Evolutionary conservation across 2,113 vertebrate species (phyloP), one percentile per base, ranked within the genome.

Genomic region (Sterna hirundo): DNA sequence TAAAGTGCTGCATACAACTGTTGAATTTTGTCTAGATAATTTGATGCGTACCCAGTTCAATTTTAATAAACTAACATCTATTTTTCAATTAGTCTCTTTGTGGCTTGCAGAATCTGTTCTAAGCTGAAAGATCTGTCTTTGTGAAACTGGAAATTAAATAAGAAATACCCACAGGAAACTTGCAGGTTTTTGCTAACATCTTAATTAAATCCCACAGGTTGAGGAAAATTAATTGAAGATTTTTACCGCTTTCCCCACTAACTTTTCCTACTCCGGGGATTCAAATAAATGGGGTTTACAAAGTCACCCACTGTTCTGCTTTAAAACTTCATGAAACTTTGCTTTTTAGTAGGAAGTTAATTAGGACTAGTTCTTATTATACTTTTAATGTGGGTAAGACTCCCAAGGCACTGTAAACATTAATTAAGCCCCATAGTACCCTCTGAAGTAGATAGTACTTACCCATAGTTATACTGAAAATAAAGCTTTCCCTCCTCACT

Each of bases 201-300:
- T 87, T 97, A 95, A 97, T 95, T 94, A 93, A 97, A 94, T 96
- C 91, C 96, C 93, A 80, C 46, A 94, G 62, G 94, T 94, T 89
- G 75, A 83, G 57, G 70, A 91, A 97, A 97, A 97, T 94, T 95
- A 94, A 95, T 94, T 95, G 94, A 91, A 97, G 62, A 94, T 34
- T 96, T 96, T 95, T 91, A 77, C 83, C 81, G 80, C 70, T 93
- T 97, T 94, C 64, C 46, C 51, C 46, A 80, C 93, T 89, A 97
- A 97, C 66, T 94, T 96, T 76, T 94, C 61, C 62, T 82, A 55
- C 97, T 95, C 82, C 49, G 74, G 93, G 84, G 96, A 80, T 83
- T 95, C 78, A 94, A n/a, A 95, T 95, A 95, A 96, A 95, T 85
- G 38, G 54, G 85, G 66, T 93, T 95, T 94, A 95, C 86, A 95